phyloP scores from a whole-genome alignment of 2,888 invertebrate species.

The Leptopterna dolabrata region DNA sequence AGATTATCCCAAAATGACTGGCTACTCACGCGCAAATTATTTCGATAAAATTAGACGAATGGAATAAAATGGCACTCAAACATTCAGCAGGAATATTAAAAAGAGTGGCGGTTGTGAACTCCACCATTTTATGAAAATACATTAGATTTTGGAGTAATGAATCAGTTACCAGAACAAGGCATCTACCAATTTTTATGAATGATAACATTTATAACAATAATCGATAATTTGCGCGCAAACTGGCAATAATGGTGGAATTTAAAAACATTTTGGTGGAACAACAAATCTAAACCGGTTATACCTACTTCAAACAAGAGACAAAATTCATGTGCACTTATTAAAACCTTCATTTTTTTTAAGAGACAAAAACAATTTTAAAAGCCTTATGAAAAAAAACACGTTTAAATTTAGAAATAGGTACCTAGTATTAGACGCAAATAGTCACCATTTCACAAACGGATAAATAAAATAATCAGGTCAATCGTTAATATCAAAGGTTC shows the following conservation, averaged over 20 bases:
- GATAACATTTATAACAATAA: too few species aligned
- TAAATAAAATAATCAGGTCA: neutral
- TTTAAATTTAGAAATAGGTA: neutral
- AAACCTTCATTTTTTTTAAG: neutral
- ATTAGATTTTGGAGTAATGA: too few species aligned
- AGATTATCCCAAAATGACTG: neutral
- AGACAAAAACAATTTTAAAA: neutral
- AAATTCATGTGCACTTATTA: neutral
- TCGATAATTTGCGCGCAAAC: neutral
- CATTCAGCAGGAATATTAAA: too few species aligned
- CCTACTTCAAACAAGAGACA: neutral
- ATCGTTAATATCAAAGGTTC: neutral
- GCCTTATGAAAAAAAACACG: neutral
- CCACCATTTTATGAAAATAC: too few species aligned
- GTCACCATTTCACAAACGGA: neutral
- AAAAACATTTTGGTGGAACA: too few species aligned
- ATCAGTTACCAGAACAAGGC: too few species aligned
- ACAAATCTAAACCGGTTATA: neutral
- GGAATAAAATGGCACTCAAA: too few species aligned
- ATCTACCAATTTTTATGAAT: too few species aligned
- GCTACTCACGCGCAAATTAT: neutral
- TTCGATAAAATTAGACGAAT: neutral
- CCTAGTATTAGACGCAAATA: neutral
- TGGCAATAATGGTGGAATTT: neutral
- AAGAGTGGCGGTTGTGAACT: too few species aligned